These are phyloP conservation scores for Propithecus perrieri DNA, from an alignment of 2,797 vertebrate species.

Conservation along the genomic window DNA sequence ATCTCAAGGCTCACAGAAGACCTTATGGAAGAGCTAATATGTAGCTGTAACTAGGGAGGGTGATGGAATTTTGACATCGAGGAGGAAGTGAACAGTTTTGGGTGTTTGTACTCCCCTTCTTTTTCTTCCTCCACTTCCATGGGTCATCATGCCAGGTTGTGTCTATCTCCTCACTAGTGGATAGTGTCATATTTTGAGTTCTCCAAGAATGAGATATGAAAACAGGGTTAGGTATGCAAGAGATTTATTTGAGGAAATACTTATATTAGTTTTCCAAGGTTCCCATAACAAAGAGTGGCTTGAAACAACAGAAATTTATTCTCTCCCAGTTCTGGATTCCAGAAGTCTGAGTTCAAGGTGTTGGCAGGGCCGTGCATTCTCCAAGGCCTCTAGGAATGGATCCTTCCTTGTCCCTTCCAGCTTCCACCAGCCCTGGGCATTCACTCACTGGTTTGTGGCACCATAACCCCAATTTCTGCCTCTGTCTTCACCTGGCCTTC, in stretches of 20 bases:
- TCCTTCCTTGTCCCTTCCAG: not conserved
- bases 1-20: not conserved
- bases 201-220: not conserved
- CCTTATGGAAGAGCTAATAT: not conserved
- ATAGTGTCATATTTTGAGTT: not conserved
- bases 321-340: not conserved
- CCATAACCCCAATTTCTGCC: not conserved
- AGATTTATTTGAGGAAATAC: not conserved
- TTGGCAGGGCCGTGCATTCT: not conserved
- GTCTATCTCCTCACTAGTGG: not conserved
- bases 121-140: not conserved
- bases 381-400: not conserved
- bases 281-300: not conserved
- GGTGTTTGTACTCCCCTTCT: not conserved
- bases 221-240: not conserved
- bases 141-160: not conserved
- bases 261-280: not conserved
- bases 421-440: not conserved
- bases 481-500: not conserved
- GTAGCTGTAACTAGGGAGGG: not conserved
- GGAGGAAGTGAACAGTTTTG: not conserved
- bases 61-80: not conserved
- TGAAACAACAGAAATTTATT: not conserved
- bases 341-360: not conserved
- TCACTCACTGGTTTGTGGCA: not conserved